Percentiles rank a stretch among this genome's conserved stretches.
Conservation (phyloP, 2,113 vertebrate species). For the Panurus biarmicus region DNA sequence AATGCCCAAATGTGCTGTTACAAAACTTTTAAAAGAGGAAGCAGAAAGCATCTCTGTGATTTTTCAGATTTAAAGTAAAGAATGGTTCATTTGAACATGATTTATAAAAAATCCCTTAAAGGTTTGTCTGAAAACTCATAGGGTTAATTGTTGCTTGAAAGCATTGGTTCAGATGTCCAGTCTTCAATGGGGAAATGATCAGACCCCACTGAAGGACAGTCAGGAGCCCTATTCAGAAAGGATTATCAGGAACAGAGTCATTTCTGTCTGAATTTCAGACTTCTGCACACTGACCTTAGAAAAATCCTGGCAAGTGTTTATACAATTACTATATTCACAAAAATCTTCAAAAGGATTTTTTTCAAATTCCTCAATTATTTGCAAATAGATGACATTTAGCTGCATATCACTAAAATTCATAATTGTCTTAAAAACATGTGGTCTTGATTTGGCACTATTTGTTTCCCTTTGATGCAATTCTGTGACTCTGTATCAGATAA, state of each 20-base stretch:
- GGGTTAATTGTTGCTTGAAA: neutral
- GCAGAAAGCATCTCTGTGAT: neutral
- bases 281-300: neutral
- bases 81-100: neutral
- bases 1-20: neutral
- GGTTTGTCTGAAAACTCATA: neutral
- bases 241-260: neutral
- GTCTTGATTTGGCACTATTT: conserved; percentile 32
- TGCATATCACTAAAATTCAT: conserved; percentile 23
- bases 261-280: conserved; percentile 27
- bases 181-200: neutral
- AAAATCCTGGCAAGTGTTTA: conserved; percentile 38
- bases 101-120: neutral
- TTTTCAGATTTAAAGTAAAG: neutral
- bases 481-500: conserved; percentile 37
- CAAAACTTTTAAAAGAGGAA: neutral
- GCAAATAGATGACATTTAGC: conserved; percentile 24
- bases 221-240: neutral
- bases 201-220: neutral
- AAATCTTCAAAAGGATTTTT: conserved; percentile 21
- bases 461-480: conserved; percentile 32
- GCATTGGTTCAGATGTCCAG: neutral
- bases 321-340: conserved; percentile 4
- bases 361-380: conserved; percentile 25
- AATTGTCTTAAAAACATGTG: conserved; percentile 41